A percentile compares a stretch with the other conserved stretches of the same genome.
Conservation (phyloP, 2,888 invertebrate species). For the Hypercompe scribonia region DNA sequence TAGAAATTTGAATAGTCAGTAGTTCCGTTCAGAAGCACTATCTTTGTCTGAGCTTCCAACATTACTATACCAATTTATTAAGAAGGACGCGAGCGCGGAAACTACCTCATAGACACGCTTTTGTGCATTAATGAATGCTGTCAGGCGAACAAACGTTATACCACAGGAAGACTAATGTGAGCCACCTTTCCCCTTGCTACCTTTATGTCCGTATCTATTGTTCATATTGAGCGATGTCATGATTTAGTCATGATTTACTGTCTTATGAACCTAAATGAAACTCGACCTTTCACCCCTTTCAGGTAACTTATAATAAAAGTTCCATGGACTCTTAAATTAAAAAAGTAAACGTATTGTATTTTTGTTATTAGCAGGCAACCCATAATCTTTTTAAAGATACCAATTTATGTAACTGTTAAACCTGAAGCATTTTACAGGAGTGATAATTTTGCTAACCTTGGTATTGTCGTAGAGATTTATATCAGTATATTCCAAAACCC, state of each 20-base stretch:
- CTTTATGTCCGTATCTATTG: constrained; percentile 72
- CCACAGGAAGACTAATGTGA: constrained; percentile 72
- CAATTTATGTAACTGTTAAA: background rate
- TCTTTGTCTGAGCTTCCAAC: constrained; percentile 68
- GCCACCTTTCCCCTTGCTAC: constrained; percentile 75
- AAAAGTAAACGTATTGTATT: background rate
- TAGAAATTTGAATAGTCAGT: constrained; percentile 52
- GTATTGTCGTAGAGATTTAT: background rate
- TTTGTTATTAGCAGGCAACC: background rate
- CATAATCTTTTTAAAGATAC: background rate
- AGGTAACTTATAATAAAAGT: background rate
- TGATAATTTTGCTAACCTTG: background rate
- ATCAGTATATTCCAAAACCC: background rate
- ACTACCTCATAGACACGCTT: constrained; percentile 79
- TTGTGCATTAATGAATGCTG: constrained; percentile 82
- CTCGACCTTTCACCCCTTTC: background rate
- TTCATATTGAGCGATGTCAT: constrained; percentile 71
- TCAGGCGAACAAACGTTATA: constrained; percentile 76
- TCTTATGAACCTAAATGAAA: constrained; percentile 39
- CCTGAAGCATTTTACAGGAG: background rate
- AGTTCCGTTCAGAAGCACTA: constrained; percentile 54
- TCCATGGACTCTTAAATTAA: background rate
- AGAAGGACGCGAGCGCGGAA: constrained; percentile 70
- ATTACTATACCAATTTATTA: constrained; percentile 77
- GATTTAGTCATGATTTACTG: constrained; percentile 70